Base-by-base conservation (phyloP, 2,797 vertebrate genomes). In the Danio aesculapii region DNA sequence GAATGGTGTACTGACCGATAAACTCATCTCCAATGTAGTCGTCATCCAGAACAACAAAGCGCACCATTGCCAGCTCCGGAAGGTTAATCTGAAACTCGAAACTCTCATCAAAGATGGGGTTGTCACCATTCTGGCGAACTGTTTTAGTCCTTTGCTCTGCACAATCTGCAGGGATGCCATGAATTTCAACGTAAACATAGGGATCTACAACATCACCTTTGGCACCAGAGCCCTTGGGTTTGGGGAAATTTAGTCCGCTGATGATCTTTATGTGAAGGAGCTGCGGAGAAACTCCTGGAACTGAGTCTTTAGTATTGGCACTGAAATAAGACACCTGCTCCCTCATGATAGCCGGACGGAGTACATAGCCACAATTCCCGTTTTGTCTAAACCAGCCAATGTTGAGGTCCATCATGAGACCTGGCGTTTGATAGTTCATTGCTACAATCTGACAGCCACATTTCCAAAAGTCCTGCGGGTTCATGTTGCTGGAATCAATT, bases 71-170 rank as follows among this genome's bases (percentile, higher is more conserved):
- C 10, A 99, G 92, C 84, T 99, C 98, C 0, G 98, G 98, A 9
- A 99, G 96, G 87, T 99, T 99, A 86, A 99, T 97, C 81, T 99
- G 98, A 85, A 99, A 99, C 91, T 99, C 98, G 88, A 98, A 99
- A 89, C 98, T 99, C 89, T 99, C 98, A 46, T 99, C 98, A 84
- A 99, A 99, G 84, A 99, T 94, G 55, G 98, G 98, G 79, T 97
- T 96, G 76, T 99, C 98, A 44, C 97, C 98, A 0, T 99, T 99
- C 90, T 99, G 98, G 87, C 96, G 93, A 87, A 99, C 94, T 0
- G 98, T 99, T 95, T 97, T 98, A 86, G 98, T 99, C 93, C 96
- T 96, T 91, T 98, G 97, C 57, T 99, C 98, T 0, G 96, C 97
- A 46, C 98, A 99, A 88, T 99, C 98, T 0, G 98, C 97, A 1